phyloP scores from a whole-genome alignment of 2,888 invertebrate genomes.

The Helicoverpa assulta region DNA sequence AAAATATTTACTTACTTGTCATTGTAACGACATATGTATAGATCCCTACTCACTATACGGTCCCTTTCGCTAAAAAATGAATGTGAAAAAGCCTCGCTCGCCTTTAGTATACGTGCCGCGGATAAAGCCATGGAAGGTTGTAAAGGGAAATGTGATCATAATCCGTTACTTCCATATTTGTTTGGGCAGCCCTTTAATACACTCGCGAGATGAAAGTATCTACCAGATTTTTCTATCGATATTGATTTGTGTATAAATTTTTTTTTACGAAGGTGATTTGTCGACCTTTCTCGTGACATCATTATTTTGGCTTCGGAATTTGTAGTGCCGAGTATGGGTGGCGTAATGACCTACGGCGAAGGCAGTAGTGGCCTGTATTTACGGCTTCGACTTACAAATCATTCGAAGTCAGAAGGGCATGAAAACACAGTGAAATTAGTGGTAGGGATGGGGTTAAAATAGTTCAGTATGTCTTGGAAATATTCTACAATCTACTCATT shows the following conservation, averaged over 20 bases:
- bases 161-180: constrained; percentile 81
- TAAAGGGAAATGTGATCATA: constrained; percentile 84
- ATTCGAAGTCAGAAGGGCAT: no score
- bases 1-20: constrained; percentile 80
- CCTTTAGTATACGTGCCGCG: constrained; percentile 68
- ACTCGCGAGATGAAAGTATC: constrained; percentile 59
- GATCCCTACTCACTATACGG: constrained; percentile 73
- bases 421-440: no score
- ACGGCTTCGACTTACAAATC: no score
- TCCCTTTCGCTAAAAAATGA: constrained; percentile 79
- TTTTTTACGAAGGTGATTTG: not conserved
- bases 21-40: constrained; percentile 69
- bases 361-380: no score
- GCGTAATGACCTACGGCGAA: not conserved
- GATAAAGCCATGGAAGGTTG: constrained; percentile 79
- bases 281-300: not conserved
- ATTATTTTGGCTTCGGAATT: not conserved
- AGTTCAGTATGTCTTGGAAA: not conserved
- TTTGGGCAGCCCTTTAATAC: constrained; percentile 73
- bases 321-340: not conserved
- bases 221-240: constrained; percentile 55
- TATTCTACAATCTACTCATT: not conserved
- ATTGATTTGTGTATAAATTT: constrained; percentile 44
- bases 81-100: constrained; percentile 72
- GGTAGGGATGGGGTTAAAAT: not conserved